phyloP scores from a whole-genome alignment of 2,113 vertebrate species.

The Sakesphorus luctuosus region DNA sequence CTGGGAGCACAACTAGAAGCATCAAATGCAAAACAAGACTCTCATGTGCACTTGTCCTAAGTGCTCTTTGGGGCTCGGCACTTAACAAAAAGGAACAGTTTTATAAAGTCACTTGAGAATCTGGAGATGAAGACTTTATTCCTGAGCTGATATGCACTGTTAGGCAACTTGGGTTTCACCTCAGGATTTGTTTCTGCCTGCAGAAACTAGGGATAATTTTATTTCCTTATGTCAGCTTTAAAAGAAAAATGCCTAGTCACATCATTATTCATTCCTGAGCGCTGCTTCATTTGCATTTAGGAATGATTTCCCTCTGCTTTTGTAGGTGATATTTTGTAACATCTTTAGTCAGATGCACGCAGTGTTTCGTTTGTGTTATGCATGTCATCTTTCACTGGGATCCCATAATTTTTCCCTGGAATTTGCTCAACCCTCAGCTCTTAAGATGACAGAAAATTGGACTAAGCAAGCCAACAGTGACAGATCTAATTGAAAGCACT shows the following conservation, averaged over 20 bases:
- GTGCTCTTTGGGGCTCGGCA: background rate
- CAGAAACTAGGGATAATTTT: background rate
- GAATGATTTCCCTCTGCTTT: background rate
- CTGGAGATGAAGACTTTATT: background rate
- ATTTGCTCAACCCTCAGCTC: background rate
- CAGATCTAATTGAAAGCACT: slow-evolving; percentile 20
- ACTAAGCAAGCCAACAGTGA: background rate
- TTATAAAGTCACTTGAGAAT: background rate
- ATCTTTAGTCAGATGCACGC: background rate
- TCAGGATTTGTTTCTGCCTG: background rate
- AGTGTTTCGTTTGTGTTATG: background rate
- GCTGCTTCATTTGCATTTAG: background rate
- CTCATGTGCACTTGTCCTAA: background rate
- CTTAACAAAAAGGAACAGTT: background rate
- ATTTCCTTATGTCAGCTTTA: background rate
- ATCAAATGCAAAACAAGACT: background rate
- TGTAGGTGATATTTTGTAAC: background rate
- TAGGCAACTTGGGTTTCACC: background rate
- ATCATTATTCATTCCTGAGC: background rate
- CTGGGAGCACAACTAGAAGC: background rate
- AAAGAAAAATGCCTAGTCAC: background rate
- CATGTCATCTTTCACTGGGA: background rate
- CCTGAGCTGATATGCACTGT: background rate
- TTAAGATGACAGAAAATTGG: slow-evolving; percentile 17
- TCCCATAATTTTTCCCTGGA: background rate